Conservation (phyloP, 2,888 invertebrate species). For the Atherix ibis region DNA sequence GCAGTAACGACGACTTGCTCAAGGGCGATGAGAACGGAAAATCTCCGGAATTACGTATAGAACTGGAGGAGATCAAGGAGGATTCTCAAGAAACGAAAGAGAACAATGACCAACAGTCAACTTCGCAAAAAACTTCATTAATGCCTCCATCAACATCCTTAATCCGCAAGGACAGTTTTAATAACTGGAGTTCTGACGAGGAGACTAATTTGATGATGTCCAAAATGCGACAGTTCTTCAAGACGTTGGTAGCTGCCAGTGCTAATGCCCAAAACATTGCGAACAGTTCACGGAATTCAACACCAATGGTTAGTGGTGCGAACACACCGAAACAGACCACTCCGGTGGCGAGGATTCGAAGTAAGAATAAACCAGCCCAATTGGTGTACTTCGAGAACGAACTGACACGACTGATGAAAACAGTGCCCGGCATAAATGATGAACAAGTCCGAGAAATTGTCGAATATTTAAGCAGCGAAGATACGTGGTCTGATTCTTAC, state of each 20-base stretch:
- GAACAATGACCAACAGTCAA: conserved; percentile 23
- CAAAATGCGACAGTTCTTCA: conserved; percentile 84
- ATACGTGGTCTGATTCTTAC: conserved; percentile 87
- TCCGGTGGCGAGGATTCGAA: conserved; percentile 42
- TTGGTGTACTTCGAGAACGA: conserved; percentile 80
- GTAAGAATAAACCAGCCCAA: conserved; percentile 64
- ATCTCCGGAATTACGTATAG: conserved; percentile 20
- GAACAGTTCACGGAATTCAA: conserved; percentile 28
- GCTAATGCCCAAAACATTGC: conserved; percentile 33
- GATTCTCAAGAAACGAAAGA: conserved; percentile 33
- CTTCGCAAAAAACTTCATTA: conserved; percentile 41
- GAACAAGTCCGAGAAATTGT: conserved; percentile 84
- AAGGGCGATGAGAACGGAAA: conserved; percentile 35
- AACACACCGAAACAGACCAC: conserved; percentile 33
- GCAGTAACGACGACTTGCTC: conserved; percentile 72
- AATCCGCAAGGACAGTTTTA: conserved; percentile 76
- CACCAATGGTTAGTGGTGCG: conserved; percentile 26
- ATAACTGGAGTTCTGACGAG: conserved; percentile 88
- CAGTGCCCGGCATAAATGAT: conserved; percentile 78
- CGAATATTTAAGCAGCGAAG: conserved; percentile 81
- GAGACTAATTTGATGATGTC: conserved; percentile 92
- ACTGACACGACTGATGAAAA: conserved; percentile 79
- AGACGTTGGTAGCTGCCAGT: conserved; percentile 65
- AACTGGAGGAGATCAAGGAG: conserved; percentile 42
- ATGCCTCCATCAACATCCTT: conserved; percentile 41